Evolutionary conservation across 2,888 invertebrate species (phyloP).

Genomic region (Meandrusa payeni): DNA sequence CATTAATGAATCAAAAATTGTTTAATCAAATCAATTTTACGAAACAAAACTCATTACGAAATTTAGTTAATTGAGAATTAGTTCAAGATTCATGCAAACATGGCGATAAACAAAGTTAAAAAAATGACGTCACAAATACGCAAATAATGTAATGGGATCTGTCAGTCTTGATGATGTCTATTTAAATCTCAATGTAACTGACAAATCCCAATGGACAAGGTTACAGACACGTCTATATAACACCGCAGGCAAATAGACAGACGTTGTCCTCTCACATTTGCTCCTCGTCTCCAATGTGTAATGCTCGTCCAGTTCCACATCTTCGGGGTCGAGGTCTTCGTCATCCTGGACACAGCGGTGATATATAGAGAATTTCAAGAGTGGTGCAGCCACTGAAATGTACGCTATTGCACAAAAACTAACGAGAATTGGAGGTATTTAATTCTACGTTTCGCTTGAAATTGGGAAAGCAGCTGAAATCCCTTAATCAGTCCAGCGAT

Average conservation of each 20-base stretch:
- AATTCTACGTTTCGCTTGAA: too few relatives aligned
- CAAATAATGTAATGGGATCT: neutral
- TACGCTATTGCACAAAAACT: too few relatives aligned
- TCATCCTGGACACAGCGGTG: constrained; percentile 81
- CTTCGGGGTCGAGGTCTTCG: constrained; percentile 93
- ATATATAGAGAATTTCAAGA: too few relatives aligned
- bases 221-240: constrained; percentile 9
- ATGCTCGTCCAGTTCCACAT: constrained; percentile 92
- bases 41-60: too few relatives aligned
- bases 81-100: constrained; percentile 13
- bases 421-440: too few relatives aligned
- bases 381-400: too few relatives aligned
- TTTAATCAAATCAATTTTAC: too few relatives aligned
- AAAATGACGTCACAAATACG: neutral
- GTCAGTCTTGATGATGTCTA: neutral
- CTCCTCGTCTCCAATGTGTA: constrained; percentile 94
- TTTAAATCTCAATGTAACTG: neutral
- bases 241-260: constrained; percentile 29
- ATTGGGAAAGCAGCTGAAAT: too few relatives aligned
- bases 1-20: too few relatives aligned
- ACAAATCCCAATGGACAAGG: constrained; percentile 4
- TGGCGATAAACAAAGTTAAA: neutral
- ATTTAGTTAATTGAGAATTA: too few relatives aligned
- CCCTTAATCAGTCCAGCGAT: too few relatives aligned
- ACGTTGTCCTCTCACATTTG: constrained; percentile 86